Conservation (phyloP, 2,113 vertebrate species). For the Entosphenus tridentatus region DNA sequence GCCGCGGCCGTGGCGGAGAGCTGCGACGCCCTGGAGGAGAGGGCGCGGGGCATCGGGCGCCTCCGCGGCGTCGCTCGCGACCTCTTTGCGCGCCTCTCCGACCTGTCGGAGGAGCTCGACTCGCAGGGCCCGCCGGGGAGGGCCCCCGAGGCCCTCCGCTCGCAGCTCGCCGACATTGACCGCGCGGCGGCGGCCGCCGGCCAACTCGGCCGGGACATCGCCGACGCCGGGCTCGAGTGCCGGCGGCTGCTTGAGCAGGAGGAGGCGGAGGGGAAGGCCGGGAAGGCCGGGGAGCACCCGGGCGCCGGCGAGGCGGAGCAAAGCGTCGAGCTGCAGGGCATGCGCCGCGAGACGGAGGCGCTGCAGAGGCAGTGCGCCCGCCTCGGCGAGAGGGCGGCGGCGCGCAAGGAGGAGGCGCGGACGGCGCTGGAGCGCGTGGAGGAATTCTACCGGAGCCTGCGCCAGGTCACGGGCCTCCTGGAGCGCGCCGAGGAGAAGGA, state of each 20-base stretch:
- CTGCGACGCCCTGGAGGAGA: slow-evolving; percentile 34
- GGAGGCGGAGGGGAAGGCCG: slow-evolving; percentile 32
- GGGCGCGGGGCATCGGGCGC: slow-evolving; percentile 32
- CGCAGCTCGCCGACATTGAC: slow-evolving; percentile 61
- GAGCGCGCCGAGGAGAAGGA: slow-evolving; percentile 42
- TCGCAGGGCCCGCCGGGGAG: no score
- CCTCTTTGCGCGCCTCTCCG: slow-evolving; percentile 65
- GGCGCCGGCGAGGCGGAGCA: slow-evolving; percentile 34
- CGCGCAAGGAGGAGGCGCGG: slow-evolving; percentile 44
- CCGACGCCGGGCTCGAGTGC: slow-evolving; percentile 44
- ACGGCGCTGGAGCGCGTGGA: slow-evolving; percentile 33
- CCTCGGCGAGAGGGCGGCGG: slow-evolving; percentile 51
- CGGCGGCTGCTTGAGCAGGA: slow-evolving; percentile 37
- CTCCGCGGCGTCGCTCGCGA: slow-evolving; percentile 62
- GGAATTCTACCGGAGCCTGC: slow-evolving; percentile 53
- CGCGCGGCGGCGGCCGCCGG: slow-evolving; percentile 74
- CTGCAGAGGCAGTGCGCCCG: slow-evolving; percentile 67
- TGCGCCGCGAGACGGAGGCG: slow-evolving; percentile 65
- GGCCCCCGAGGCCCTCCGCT: slow-evolving; percentile 17
- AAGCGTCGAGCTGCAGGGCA: slow-evolving; percentile 58
- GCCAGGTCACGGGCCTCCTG: slow-evolving; percentile 43
- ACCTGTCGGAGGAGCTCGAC: slow-evolving; percentile 79
- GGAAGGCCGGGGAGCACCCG: no score
- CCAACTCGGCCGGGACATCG: slow-evolving; percentile 49
- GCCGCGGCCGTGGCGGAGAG: slow-evolving; percentile 32